A percentile compares a stretch with the other conserved stretches of the same genome.
Conservation (phyloP, 2,113 vertebrate genomes). For the Mohoua ochrocephala region DNA sequence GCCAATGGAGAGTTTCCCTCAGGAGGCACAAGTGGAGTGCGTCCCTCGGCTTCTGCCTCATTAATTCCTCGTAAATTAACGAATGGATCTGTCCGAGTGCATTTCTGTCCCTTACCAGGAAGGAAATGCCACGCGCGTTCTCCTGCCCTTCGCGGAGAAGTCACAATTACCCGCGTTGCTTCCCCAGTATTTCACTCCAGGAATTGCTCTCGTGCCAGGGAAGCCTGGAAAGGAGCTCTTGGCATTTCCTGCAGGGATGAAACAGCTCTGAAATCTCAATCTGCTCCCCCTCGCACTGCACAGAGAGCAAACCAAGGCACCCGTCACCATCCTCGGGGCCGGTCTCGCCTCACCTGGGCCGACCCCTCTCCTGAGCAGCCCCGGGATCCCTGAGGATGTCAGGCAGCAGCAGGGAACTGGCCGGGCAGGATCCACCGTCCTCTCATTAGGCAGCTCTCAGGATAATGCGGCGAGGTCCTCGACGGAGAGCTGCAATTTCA, state of each 20-base stretch:
- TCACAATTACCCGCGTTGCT: background rate
- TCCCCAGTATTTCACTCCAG: background rate
- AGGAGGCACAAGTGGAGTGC: background rate
- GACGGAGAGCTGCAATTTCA: background rate
- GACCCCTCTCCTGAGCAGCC: background rate
- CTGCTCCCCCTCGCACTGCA: background rate
- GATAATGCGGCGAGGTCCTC: background rate
- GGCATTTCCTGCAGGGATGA: background rate
- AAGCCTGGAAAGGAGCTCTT: background rate
- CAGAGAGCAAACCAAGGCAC: background rate
- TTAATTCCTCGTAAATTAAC: background rate
- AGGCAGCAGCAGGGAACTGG: background rate
- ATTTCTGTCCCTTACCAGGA: background rate
- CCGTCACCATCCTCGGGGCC: accelerated
- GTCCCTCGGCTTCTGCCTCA: background rate
- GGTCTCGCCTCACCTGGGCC: background rate
- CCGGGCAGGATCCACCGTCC: background rate
- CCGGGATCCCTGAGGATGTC: background rate
- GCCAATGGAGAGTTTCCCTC: background rate
- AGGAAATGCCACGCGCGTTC: background rate
- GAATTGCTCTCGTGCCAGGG: background rate
- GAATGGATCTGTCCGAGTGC: background rate
- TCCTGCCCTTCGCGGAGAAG: background rate
- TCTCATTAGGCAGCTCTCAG: slow-evolving; percentile 28
- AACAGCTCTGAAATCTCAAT: accelerated